These are phyloP conservation scores for Mimachlamys varia DNA, from an alignment of 2,888 invertebrate species.

Conservation along the genomic window DNA sequence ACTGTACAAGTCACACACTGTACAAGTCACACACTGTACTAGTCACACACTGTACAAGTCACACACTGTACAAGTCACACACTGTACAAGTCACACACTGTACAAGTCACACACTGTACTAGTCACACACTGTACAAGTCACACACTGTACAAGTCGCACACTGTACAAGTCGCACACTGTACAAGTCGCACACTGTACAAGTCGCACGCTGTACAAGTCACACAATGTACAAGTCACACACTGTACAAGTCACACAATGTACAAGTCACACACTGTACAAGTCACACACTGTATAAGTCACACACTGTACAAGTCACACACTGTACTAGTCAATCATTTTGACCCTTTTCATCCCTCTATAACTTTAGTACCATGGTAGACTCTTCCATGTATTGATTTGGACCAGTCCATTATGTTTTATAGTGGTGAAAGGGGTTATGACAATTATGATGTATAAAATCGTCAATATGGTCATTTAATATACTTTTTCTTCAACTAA, in stretches of 20 bases:
- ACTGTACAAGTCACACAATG: slow-evolving; percentile 41
- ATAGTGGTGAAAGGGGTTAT: not conserved
- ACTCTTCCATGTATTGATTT: too few species aligned
- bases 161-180: slow-evolving; percentile 42
- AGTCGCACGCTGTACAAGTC: slow-evolving; percentile 36
- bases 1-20: slow-evolving; percentile 41
- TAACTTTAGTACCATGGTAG: too few species aligned
- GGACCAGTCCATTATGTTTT: too few species aligned
- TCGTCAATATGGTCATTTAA: not conserved
- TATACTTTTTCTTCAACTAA: too few species aligned
- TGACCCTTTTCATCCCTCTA: too few species aligned
- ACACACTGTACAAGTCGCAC: slow-evolving; percentile 28
- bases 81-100: slow-evolving; percentile 41
- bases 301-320: slow-evolving; percentile 35
- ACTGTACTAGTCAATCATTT: too few species aligned
- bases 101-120: slow-evolving; percentile 23
- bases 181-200: slow-evolving; percentile 35
- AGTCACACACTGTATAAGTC: slow-evolving; percentile 28
- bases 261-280: slow-evolving; percentile 28
- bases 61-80: slow-evolving; percentile 16
- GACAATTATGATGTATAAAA: slow-evolving; percentile 40
- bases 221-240: slow-evolving; percentile 16
- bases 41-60: slow-evolving; percentile 30
- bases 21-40: slow-evolving; percentile 23
- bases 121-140: slow-evolving; percentile 30